These are phyloP conservation scores for Caenorhabditis sp. DNA, from an alignment of 2,888 invertebrate genomes.

Conservation along the genomic window DNA sequence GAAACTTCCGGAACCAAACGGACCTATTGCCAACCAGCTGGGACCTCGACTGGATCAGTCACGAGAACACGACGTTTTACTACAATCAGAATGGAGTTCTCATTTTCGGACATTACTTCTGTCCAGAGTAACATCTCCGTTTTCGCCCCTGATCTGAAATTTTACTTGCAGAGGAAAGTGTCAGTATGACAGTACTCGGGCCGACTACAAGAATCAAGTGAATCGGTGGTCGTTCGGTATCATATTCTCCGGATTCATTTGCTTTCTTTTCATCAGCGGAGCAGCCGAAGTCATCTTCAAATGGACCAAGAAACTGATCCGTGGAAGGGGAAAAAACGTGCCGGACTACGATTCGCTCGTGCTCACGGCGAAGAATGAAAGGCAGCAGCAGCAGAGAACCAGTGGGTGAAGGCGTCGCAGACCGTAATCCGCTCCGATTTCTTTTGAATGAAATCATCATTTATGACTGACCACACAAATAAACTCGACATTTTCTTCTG, in stretches of 20 bases:
- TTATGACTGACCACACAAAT: too few relatives aligned
- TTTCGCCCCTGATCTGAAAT: not conserved
- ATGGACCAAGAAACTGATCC: not conserved
- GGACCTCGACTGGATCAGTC: conserved; percentile 14
- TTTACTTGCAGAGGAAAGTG: conserved; percentile 11
- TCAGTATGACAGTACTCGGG: conserved; percentile 5
- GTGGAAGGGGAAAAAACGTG: not conserved
- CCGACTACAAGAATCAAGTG: conserved; percentile 1
- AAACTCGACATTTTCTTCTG: not conserved
- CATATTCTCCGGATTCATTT: conserved; percentile 8
- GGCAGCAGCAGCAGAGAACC: not conserved
- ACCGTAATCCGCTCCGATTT: too few relatives aligned
- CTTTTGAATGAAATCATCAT: too few relatives aligned
- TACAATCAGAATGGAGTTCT: conserved; percentile 6
- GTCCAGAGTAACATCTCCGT: conserved; percentile 15
- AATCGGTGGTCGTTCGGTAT: conserved; percentile 9
- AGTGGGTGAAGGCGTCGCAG: too few relatives aligned
- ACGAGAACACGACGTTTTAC: conserved; percentile 22
- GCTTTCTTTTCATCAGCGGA: conserved; percentile 26
- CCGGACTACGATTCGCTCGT: not conserved
- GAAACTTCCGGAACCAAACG: conserved; percentile 5
- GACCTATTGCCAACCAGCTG: conserved; percentile 9
- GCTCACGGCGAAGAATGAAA: not conserved
- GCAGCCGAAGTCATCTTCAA: conserved; percentile 3
- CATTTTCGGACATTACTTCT: conserved; percentile 35